phyloP scores from a whole-genome alignment of 2,888 invertebrate species.

The Coremacera marginata region DNA sequence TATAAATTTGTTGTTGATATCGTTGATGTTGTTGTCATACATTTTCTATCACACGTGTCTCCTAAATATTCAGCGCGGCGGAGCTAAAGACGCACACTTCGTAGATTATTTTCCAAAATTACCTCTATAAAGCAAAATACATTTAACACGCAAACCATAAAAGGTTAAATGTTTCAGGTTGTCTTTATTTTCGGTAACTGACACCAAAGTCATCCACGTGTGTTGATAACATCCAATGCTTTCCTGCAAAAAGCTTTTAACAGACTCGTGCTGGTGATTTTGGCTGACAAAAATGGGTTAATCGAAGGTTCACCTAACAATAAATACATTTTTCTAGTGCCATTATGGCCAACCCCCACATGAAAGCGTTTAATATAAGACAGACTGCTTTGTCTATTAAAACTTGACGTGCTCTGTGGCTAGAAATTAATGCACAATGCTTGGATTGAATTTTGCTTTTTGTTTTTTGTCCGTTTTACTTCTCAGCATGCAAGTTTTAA shows the following conservation, averaged over 20 bases:
- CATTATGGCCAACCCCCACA: not conserved
- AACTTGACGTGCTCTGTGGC: not conserved
- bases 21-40: not conserved
- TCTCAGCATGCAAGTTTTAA: conserved; percentile 24
- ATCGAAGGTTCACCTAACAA: not conserved
- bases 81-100: not conserved
- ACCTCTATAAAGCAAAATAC: not conserved
- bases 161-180: not conserved
- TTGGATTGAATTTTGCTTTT: not conserved
- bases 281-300: conserved; percentile 7
- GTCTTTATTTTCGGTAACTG: conserved; percentile 12
- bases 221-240: not conserved
- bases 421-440: not conserved
- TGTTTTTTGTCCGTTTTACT: not conserved
- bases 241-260: conserved; percentile 36
- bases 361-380: not conserved
- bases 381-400: not conserved
- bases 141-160: not conserved
- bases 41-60: not conserved
- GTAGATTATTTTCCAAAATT: not conserved
- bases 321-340: not conserved
- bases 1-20: not conserved
- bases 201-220: conserved; percentile 3
- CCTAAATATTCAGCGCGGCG: not conserved
- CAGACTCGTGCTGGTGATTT: conserved; percentile 27